Evolutionary conservation across 2,797 vertebrate genomes (phyloP), one percentile per base, ranked within the genome.

Genomic region (Margarornis squamiger): DNA sequence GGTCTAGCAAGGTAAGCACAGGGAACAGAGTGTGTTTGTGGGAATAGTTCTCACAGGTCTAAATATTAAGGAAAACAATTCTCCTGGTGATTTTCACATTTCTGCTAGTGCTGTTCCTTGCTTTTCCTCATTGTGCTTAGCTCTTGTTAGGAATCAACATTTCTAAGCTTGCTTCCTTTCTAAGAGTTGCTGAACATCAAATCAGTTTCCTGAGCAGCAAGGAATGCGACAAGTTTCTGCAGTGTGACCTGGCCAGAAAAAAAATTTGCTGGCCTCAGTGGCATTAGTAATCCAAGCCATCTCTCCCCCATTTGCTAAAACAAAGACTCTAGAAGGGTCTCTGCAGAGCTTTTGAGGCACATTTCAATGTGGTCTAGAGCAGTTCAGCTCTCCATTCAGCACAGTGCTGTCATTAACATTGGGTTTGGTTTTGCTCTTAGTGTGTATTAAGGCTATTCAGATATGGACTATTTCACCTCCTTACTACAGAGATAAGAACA

Each of bases 1-100:
- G 4, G 3, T 71, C 41, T 18, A 70, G 38, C 17, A 54, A 86
- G 34, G 30, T 22, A 61, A 82, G 30, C 5, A 19, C 32, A 27
- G 10, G 27, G 45, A 90, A 36, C 0, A 0, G 19, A 55, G 20
- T 0, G 0, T 22, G 18, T 26, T 10, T 57, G 24, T 7, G 3
- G 52, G 9, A 78, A 23, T 22, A 48, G 13, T 84, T 58, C 43
- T 34, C 48, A 45, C 55, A 87, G 39, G 19, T 51, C 59, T 51
- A 26, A 88, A 78, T 16, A 59, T 27, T 78, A 2, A 39, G 1
- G 0, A 34, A 77, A 91, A 54, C 9, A 18, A 30, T n/a, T 55
- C 61, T 88, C 45, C 30, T 36, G 9, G 13, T 71, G 49, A 21
- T 91, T 85, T 82, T 76, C 51, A 45, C 18, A 0, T 52, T 38